A percentile compares a stretch with the other conserved stretches of the same genome.
phyloP scores from a whole-genome alignment of 2,888 invertebrate species.

The Aethes cnicana region DNA sequence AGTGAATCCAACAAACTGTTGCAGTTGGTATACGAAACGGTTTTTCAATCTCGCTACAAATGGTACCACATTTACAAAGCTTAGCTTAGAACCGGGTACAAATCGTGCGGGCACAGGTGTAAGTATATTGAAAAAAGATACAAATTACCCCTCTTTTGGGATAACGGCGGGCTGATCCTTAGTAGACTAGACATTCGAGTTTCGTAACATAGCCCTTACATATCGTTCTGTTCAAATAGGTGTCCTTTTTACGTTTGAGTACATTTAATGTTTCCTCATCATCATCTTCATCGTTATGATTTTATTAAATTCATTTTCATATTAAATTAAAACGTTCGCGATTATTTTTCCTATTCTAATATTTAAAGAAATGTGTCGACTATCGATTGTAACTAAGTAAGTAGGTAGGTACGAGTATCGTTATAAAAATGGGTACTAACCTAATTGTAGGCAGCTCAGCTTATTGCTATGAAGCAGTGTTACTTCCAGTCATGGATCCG shows the following conservation, averaged over 20 bases:
- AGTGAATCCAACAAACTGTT: slow-evolving; percentile 52
- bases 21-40: slow-evolving; percentile 60
- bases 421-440: slow-evolving; percentile 49
- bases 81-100: slow-evolving; percentile 69
- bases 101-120: slow-evolving; percentile 73
- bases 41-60: slow-evolving; percentile 80
- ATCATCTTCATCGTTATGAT: too few relatives aligned
- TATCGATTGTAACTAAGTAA: too few relatives aligned
- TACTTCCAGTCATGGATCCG: slow-evolving; percentile 59
- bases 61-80: slow-evolving; percentile 76
- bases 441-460: slow-evolving; percentile 63
- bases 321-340: too few relatives aligned
- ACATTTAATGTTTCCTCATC: too few relatives aligned
- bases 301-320: too few relatives aligned
- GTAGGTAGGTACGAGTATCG: too few relatives aligned
- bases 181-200: slow-evolving; percentile 29
- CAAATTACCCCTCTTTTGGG: slow-evolving; percentile 71
- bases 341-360: too few relatives aligned
- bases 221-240: too few relatives aligned
- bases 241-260: too few relatives aligned
- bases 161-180: slow-evolving; percentile 63
- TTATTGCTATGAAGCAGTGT: slow-evolving; percentile 69
- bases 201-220: not conserved
- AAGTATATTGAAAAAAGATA: slow-evolving; percentile 80
- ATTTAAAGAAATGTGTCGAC: too few relatives aligned